Evolutionary conservation across 2,888 invertebrate species (phyloP).

Genomic region (Beris morrisii): DNA sequence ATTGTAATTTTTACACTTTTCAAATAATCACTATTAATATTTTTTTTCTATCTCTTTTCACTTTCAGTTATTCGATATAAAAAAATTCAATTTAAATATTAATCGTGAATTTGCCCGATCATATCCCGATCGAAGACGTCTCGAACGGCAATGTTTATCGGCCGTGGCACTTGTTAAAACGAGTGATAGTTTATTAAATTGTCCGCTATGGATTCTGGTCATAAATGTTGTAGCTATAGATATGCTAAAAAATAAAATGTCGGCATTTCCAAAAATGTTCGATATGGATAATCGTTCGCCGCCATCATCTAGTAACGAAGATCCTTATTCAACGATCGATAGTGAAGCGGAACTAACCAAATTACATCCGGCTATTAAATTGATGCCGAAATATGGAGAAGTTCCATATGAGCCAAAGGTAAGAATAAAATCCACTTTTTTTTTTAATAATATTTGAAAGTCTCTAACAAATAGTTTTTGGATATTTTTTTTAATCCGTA

Average conservation of each 20-base stretch:
- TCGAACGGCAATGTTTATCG: constrained; percentile 71
- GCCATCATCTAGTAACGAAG: constrained; percentile 48
- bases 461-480: background rate
- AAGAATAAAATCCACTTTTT: constrained; percentile 20
- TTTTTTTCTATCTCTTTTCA: background rate
- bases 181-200: constrained; percentile 67
- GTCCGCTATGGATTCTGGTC: constrained; percentile 78
- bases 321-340: constrained; percentile 55
- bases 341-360: constrained; percentile 54
- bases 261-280: constrained; percentile 53
- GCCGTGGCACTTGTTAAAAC: constrained; percentile 73
- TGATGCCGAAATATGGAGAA: constrained; percentile 48
- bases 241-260: constrained; percentile 71
- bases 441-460: background rate
- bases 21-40: constrained; percentile 8
- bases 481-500: background rate
- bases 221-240: constrained; percentile 79
- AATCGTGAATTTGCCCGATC: constrained; percentile 67
- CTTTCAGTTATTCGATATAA: constrained; percentile 69
- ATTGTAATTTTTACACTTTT: too few species aligned
- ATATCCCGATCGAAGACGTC: constrained; percentile 67
- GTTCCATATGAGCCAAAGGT: constrained; percentile 55
- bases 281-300: constrained; percentile 43
- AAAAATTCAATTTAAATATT: constrained; percentile 69
- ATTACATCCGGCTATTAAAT: constrained; percentile 6